phyloP scores from a whole-genome alignment of 2,888 invertebrate species.

The Boloria selene region DNA sequence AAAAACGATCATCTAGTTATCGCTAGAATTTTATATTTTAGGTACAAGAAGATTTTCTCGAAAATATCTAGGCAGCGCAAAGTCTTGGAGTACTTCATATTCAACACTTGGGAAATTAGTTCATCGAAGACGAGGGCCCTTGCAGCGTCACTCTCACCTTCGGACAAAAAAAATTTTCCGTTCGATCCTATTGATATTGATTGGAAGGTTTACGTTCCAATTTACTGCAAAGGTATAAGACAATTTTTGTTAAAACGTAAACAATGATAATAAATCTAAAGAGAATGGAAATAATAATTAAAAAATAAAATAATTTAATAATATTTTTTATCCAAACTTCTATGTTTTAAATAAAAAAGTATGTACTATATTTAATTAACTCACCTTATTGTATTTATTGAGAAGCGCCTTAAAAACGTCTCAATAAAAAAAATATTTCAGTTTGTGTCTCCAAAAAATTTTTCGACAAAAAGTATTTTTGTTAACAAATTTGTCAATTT shows the following conservation, averaged over 20 bases:
- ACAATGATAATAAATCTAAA: too few relatives aligned
- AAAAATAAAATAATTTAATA: too few relatives aligned
- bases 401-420: too few relatives aligned
- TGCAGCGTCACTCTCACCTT: constrained; percentile 21
- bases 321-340: background rate
- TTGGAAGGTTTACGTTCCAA: constrained; percentile 35
- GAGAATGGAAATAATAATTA: background rate
- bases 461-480: too few relatives aligned
- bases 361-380: too few relatives aligned
- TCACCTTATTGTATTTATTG: too few relatives aligned
- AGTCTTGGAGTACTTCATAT: constrained; percentile 22
- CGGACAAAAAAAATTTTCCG: constrained; percentile 29
- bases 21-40: background rate
- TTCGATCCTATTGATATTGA: constrained; percentile 34
- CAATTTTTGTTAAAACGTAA: background rate
- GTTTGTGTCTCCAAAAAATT: too few relatives aligned
- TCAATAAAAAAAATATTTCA: too few relatives aligned
- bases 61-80: background rate
- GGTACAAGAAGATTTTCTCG: background rate
- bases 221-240: constrained; percentile 17
- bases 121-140: constrained; percentile 24
- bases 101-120: constrained; percentile 28
- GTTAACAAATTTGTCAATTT: too few relatives aligned
- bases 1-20: too few relatives aligned
- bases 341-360: too few relatives aligned